Evolutionary conservation across 2,113 vertebrate genomes (phyloP), one percentile per base, ranked within the genome.

Genomic region (Cygnus atratus): DNA sequence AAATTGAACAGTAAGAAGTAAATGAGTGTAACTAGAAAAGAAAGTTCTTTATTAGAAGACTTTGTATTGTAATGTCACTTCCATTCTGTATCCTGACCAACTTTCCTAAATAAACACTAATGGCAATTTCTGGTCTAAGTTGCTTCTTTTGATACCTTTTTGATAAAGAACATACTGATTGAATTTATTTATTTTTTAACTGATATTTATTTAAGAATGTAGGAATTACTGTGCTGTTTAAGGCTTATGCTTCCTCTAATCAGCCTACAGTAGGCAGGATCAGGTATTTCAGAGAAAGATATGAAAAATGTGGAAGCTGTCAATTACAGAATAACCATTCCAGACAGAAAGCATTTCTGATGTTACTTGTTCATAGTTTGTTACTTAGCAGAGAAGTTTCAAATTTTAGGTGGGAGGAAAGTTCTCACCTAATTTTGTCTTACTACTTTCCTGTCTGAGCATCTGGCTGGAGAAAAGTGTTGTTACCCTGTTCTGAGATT

Each of bases 221-320:
- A 52, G 31, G 37, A 43, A 41, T 50, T 76, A 28, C 14, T 77
- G 16, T 59, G 55, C 20, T 8, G 24, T 70, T 87, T 87, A 54
- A 67, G 7, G 9, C 35, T 66, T 62, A 24, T 44, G 6, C 6
- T 66, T 82, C 12, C 7, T 95, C 21, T 50, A 19, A 7, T 74
- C 17, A 20, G 3, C 52, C 50, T 86, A 37, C 25, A 73, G 41
- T 14, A 76, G 48, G 35, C 24, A 76, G 67, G 12, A 65, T 92
- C 31, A 43, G 57, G 78, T 86, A 9, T 19, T 94, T 93, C 28
- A 86, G 46, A 74, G 22, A 79, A 87, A 71, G 59, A 58, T 13
- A 50, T 2, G 5, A 87, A 68, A 92, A 66, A 46, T 14, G 11
- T 37, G 14, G 24, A 88, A 71, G 24, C 11, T 31, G 6, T 55